Conservation (phyloP, 2,888 invertebrate species). For the Linnaemya tessellans region DNA sequence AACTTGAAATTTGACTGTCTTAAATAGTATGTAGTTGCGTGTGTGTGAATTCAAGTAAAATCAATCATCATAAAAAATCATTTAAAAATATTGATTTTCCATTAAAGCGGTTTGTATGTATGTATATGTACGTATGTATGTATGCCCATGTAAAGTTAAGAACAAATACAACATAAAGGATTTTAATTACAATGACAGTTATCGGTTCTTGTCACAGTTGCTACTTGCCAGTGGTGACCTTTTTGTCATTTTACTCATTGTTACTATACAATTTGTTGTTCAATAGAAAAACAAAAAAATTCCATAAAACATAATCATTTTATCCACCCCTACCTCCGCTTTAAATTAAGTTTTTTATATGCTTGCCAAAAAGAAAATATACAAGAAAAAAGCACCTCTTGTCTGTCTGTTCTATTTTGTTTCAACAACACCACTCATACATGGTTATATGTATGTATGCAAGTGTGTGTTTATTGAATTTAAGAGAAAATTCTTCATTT, state of each 20-base stretch:
- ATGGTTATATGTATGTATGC: not conserved
- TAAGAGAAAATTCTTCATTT: not conserved
- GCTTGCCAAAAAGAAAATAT: constrained; percentile 46
- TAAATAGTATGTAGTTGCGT: not conserved
- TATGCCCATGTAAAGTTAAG: not conserved
- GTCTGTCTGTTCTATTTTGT: constrained; percentile 17
- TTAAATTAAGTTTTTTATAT: constrained; percentile 33
- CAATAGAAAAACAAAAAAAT: constrained; percentile 50
- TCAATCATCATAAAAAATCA: constrained; percentile 20
- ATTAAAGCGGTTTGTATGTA: not conserved
- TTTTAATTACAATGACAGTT: constrained; percentile 1
- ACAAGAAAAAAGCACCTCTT: constrained; percentile 11
- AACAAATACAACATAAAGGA: not conserved
- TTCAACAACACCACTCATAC: not conserved
- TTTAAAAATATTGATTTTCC: constrained; percentile 53
- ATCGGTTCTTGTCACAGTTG: not conserved
- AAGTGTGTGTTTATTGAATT: constrained; percentile 18
- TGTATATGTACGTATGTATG: too few relatives aligned
- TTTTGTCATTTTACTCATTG: not conserved
- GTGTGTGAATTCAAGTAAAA: constrained; percentile 6
- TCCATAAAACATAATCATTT: constrained; percentile 39
- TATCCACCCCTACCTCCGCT: not conserved
- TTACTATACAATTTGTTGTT: not conserved
- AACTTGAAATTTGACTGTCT: constrained; percentile 38
- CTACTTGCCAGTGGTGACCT: constrained; percentile 7